Evolutionary conservation across 2,888 invertebrate genomes (phyloP).

Genomic region (Diplazon laetatorius): DNA sequence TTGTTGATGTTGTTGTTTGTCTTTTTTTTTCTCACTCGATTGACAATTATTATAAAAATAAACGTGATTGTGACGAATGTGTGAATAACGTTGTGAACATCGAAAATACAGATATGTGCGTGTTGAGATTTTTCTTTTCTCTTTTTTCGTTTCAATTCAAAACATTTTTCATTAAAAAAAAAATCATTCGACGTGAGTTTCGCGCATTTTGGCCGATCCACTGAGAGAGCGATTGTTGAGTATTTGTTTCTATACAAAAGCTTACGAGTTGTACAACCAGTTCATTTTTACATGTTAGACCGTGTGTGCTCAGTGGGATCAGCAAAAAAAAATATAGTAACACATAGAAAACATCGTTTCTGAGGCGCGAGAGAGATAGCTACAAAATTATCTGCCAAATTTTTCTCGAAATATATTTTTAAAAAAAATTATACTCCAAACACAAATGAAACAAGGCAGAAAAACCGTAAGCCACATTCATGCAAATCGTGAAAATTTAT

Average conservation of each 20-base stretch:
- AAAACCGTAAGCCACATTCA: no score
- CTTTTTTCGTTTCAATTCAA: neutral
- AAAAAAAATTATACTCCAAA: no score
- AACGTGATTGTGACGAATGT: slow-evolving; percentile 69
- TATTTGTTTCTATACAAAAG: slow-evolving; percentile 1
- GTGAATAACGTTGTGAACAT: slow-evolving; percentile 48
- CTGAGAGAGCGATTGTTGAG: neutral
- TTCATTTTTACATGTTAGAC: neutral
- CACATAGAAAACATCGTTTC: neutral
- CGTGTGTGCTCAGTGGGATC: neutral
- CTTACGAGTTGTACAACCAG: neutral
- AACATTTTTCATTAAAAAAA: neutral
- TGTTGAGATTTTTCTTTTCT: neutral
- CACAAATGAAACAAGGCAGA: no score
- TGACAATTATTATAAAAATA: slow-evolving; percentile 74
- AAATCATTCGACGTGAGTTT: neutral
- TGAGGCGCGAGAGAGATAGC: no score
- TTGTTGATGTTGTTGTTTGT: no score
- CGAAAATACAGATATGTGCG: slow-evolving; percentile 57
- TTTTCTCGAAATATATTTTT: no score
- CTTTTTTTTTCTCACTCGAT: slow-evolving; percentile 24
- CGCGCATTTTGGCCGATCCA: neutral
- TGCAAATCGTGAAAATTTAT: no score
- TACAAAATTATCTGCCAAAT: no score
- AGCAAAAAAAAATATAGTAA: neutral